These are phyloP conservation scores for Drosophila burlai DNA, from an alignment of 1,140 invertebrate genomes.

Conservation along the genomic window DNA sequence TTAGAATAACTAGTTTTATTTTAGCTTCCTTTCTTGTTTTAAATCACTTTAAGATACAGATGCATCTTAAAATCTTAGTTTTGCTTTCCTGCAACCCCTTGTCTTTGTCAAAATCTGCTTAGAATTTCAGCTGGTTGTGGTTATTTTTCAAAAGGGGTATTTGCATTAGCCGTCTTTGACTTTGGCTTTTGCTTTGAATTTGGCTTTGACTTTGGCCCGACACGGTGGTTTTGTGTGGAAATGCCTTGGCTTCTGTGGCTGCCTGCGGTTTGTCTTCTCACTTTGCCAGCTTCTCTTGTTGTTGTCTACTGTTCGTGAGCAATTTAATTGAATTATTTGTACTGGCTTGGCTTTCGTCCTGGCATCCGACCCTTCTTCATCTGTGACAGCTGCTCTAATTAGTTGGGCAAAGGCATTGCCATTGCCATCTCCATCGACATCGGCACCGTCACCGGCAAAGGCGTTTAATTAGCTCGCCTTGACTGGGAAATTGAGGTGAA, in stretches of 20 bases:
- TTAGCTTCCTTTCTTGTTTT: background rate
- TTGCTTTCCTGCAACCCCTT: background rate
- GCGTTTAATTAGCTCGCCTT: slow-evolving; percentile 68
- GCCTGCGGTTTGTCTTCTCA: slow-evolving; percentile 50
- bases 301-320: slow-evolving; percentile 34
- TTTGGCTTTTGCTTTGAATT: slow-evolving; percentile 3
- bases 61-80: background rate
- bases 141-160: slow-evolving; percentile 47
- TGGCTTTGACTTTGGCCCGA: slow-evolving; percentile 48
- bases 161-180: slow-evolving; percentile 45
- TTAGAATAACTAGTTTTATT: too few species aligned
- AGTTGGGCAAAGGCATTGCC: slow-evolving; percentile 46
- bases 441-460: slow-evolving; percentile 50
- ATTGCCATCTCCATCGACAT: background rate
- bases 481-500: slow-evolving; percentile 60
- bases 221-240: slow-evolving; percentile 53
- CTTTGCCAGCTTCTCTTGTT: background rate
- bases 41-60: too few species aligned
- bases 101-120: slow-evolving; percentile 21
- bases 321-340: slow-evolving; percentile 81
- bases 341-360: slow-evolving; percentile 35
- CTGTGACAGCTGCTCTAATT: slow-evolving; percentile 76
- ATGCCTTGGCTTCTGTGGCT: slow-evolving; percentile 44
- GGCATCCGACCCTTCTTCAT: slow-evolving; percentile 19
- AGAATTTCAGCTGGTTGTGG: slow-evolving; percentile 53